A percentile compares a stretch with the other conserved stretches of the same genome.
Evolutionary conservation across 2,888 invertebrate species (phyloP).

Genomic region (Griposia aprilina): DNA sequence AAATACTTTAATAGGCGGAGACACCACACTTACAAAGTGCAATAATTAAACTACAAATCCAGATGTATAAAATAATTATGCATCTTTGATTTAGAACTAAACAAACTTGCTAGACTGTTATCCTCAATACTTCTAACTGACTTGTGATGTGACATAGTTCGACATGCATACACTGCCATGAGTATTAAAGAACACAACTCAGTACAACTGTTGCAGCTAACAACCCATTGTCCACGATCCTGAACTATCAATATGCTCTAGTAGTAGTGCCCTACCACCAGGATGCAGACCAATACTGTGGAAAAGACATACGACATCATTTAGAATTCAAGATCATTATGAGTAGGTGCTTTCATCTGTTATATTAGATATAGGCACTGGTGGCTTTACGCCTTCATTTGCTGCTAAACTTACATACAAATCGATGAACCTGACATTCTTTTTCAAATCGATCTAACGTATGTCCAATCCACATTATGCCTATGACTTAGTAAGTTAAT

Average conservation of each 20-base stretch:
- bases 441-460: constrained; percentile 57
- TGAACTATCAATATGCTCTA: constrained; percentile 54
- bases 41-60: constrained; percentile 89
- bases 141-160: constrained; percentile 86
- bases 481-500: constrained; percentile 60
- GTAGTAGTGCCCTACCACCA: constrained; percentile 64
- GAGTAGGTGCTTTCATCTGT: constrained; percentile 56
- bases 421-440: constrained; percentile 15
- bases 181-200: constrained; percentile 81
- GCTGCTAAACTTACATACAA: constrained; percentile 39
- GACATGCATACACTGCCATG: constrained; percentile 81
- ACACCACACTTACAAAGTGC: constrained; percentile 90
- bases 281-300: constrained; percentile 65
- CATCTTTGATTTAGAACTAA: constrained; percentile 87
- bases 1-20: constrained; percentile 90
- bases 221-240: constrained; percentile 70
- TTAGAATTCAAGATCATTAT: constrained; percentile 56
- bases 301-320: constrained; percentile 73
- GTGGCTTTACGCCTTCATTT: constrained; percentile 65
- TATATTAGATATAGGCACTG: constrained; percentile 73
- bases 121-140: constrained; percentile 78
- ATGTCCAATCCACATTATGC: constrained; percentile 74
- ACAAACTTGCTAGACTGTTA: constrained; percentile 82
- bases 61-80: constrained; percentile 89
- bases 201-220: constrained; percentile 66